phyloP scores from a whole-genome alignment of 1,140 invertebrate genomes.

The Drosophila ogumai region DNA sequence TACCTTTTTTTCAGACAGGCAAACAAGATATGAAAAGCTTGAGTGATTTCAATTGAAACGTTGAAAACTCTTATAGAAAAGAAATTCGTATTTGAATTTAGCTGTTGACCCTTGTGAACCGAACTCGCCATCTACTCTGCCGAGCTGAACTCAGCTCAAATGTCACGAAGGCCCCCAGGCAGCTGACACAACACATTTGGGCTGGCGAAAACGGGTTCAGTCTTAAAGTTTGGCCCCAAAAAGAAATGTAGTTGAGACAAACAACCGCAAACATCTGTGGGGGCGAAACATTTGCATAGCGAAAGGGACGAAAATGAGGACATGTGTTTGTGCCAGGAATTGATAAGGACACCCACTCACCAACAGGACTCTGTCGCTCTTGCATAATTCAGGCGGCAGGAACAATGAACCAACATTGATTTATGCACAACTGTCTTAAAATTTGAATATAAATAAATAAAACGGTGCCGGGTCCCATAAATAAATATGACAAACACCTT shows the following conservation, averaged over 20 bases:
- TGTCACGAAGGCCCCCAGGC: conserved; percentile 29
- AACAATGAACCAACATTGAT: conserved; percentile 52
- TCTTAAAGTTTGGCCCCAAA: conserved; percentile 36
- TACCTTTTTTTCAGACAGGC: conserved; percentile 1
- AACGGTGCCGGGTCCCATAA: conserved; percentile 45
- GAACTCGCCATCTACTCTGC: neutral
- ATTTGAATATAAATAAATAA: conserved; percentile 68
- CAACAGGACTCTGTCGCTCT: conserved; percentile 18
- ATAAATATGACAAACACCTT: conserved; percentile 51
- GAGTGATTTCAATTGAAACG: conserved; percentile 32
- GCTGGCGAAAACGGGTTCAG: conserved; percentile 20
- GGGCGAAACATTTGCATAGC: conserved; percentile 34
- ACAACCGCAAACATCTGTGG: conserved; percentile 65
- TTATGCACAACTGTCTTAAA: conserved; percentile 58
- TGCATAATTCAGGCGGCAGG: conserved; percentile 53
- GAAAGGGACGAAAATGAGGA: conserved; percentile 26
- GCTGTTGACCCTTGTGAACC: conserved; percentile 21
- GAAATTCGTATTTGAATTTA: conserved; percentile 12
- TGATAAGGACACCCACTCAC: conserved; percentile 37
- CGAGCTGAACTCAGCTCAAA: conserved; percentile 21
- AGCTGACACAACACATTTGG: conserved; percentile 17
- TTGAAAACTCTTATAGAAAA: conserved; percentile 19
- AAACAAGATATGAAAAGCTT: conserved; percentile 6
- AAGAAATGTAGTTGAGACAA: conserved; percentile 37
- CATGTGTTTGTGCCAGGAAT: conserved; percentile 60